Evolutionary conservation across 2,113 vertebrate species (phyloP).

Genomic region (Empidonax traillii): DNA sequence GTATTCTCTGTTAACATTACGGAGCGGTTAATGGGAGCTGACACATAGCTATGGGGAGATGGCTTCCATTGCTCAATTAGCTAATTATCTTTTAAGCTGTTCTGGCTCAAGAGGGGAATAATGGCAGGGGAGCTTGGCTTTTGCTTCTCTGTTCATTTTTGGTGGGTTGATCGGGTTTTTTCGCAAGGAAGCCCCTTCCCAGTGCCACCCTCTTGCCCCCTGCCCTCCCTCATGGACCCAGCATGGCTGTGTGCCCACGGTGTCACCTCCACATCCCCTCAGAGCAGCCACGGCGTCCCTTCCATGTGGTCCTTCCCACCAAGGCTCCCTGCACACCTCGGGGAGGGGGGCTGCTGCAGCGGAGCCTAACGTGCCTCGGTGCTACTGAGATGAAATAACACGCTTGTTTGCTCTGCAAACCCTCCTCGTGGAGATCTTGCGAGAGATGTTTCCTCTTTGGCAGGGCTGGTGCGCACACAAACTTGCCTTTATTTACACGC

Average conservation of each 20-base stretch:
- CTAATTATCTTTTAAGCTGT: not conserved
- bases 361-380: not conserved
- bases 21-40: not conserved
- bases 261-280: not conserved
- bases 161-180: not conserved
- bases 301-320: rapidly evolving
- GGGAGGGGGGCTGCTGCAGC: rapidly evolving
- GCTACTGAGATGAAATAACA: not conserved
- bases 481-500: not conserved
- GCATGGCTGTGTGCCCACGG: rapidly evolving
- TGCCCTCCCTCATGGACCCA: not conserved
- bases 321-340: not conserved
- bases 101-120: not conserved
- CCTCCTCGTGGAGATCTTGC: not conserved
- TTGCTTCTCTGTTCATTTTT: not conserved
- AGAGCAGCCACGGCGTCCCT: not conserved
- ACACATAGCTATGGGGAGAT: constrained; percentile 45
- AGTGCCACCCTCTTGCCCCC: not conserved
- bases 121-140: not conserved
- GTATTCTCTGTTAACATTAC: not conserved
- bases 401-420: not conserved
- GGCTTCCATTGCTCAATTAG: constrained; percentile 8
- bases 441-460: not conserved
- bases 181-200: not conserved
- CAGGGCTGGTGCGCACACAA: not conserved